A percentile compares a stretch with the other conserved stretches of the same genome.
phyloP scores from a whole-genome alignment of 1,140 invertebrate genomes.

The Rhysida immarginata region DNA sequence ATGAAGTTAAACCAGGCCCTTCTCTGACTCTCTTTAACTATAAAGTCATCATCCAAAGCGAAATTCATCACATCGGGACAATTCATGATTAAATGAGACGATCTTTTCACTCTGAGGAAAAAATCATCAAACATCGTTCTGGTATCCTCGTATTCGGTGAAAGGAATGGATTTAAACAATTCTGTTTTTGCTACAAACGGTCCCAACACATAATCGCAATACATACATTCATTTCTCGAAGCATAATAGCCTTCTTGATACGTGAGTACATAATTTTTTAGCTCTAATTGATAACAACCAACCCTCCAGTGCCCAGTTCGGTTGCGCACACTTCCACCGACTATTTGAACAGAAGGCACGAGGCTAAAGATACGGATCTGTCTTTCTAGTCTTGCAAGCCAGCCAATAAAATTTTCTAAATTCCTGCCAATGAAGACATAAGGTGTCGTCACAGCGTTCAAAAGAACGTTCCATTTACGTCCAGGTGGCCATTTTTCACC shows the following conservation, averaged over 20 bases:
- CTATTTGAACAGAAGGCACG: too few relatives aligned
- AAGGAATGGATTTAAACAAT: not conserved
- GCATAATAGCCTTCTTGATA: not conserved
- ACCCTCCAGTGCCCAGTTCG: too few relatives aligned
- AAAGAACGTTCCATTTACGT: slow-evolving; percentile 16
- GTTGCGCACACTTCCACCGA: too few relatives aligned
- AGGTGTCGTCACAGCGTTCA: slow-evolving; percentile 17
- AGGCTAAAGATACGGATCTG: too few relatives aligned
- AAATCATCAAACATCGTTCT: not conserved
- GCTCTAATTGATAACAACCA: too few relatives aligned
- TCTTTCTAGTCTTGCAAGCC: too few relatives aligned
- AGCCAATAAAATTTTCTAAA: slow-evolving; percentile 18
- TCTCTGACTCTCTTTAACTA: not conserved
- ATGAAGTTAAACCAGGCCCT: not conserved
- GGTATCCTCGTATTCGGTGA: not conserved
- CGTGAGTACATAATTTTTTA: not conserved
- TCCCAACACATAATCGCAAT: not conserved
- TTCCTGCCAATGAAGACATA: slow-evolving; percentile 21
- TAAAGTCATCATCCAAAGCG: not conserved
- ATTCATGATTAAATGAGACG: not conserved
- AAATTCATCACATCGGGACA: not conserved
- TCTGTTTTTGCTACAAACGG: not conserved
- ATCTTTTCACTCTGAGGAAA: not conserved
- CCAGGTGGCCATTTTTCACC: too few relatives aligned
- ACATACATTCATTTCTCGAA: not conserved